phyloP scores from a whole-genome alignment of 2,113 vertebrate species.

The Hydrochoerus hydrochaeris region DNA sequence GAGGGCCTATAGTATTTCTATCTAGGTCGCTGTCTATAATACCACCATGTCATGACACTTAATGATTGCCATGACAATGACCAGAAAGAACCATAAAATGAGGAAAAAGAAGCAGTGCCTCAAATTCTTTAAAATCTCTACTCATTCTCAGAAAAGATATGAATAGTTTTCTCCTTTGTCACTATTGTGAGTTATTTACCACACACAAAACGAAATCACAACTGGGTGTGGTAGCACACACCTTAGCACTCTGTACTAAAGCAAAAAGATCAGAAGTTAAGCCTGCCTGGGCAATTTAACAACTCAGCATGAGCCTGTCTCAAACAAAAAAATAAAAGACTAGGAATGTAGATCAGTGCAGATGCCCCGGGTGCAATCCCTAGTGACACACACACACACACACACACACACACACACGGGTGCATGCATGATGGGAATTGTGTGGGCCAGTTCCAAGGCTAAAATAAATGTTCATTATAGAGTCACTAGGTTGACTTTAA shows the following conservation, averaged over 20 bases:
- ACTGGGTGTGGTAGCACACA: background rate
- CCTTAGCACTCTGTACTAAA: background rate
- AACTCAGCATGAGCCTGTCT: background rate
- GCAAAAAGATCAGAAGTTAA: background rate
- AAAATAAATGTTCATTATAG: background rate
- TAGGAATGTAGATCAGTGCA: background rate
- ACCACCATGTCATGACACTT: background rate
- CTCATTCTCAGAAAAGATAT: background rate
- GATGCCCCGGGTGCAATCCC: background rate
- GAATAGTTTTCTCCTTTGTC: background rate
- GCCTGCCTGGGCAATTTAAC: background rate
- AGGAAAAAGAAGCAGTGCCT: background rate
- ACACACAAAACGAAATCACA: background rate
- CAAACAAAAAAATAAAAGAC: background rate
- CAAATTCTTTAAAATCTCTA: background rate
- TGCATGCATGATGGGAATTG: background rate
- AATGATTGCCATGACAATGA: background rate
- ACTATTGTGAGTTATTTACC: background rate
- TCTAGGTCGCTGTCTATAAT: background rate
- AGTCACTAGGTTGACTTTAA: background rate
- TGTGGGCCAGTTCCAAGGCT: background rate
- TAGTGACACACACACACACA: background rate
- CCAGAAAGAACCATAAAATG: background rate
- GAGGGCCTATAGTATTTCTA: background rate
- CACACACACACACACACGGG: too few species aligned